Evolutionary conservation across 2,888 invertebrate genomes (phyloP).

Genomic region (Actias luna): DNA sequence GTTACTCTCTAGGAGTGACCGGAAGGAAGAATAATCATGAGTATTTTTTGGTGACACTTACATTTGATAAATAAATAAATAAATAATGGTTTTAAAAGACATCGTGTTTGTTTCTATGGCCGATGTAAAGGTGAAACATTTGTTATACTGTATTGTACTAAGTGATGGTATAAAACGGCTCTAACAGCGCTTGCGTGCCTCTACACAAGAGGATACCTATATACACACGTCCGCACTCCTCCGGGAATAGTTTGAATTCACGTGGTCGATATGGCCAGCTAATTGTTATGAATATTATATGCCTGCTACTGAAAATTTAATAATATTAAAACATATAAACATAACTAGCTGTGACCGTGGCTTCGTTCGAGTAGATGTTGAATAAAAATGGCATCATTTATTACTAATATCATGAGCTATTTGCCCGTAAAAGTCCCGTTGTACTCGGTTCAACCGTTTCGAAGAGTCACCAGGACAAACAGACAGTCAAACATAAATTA

Average conservation of each 20-base stretch:
- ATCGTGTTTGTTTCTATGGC: constrained; percentile 1
- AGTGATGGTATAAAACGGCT: constrained; percentile 37
- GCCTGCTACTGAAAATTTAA: background rate
- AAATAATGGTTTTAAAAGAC: too few relatives aligned
- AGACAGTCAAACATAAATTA: too few relatives aligned
- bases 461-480: too few relatives aligned
- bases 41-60: background rate
- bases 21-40: background rate
- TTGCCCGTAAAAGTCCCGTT: too few relatives aligned
- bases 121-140: constrained; percentile 27
- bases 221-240: background rate
- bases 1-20: too few relatives aligned
- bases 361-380: background rate
- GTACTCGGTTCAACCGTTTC: too few relatives aligned
- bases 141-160: constrained; percentile 32
- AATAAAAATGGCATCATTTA: too few relatives aligned
- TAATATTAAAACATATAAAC: background rate
- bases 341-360: background rate
- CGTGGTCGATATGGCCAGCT: background rate
- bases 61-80: background rate
- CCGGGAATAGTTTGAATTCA: background rate
- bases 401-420: too few relatives aligned
- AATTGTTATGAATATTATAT: constrained; percentile 1
- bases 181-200: constrained; percentile 39
- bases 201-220: constrained; percentile 13